A percentile compares a stretch with the other conserved stretches of the same genome.
These are phyloP conservation scores for Lithosia quadra DNA, from an alignment of 2,888 invertebrate genomes.

Conservation along the genomic window DNA sequence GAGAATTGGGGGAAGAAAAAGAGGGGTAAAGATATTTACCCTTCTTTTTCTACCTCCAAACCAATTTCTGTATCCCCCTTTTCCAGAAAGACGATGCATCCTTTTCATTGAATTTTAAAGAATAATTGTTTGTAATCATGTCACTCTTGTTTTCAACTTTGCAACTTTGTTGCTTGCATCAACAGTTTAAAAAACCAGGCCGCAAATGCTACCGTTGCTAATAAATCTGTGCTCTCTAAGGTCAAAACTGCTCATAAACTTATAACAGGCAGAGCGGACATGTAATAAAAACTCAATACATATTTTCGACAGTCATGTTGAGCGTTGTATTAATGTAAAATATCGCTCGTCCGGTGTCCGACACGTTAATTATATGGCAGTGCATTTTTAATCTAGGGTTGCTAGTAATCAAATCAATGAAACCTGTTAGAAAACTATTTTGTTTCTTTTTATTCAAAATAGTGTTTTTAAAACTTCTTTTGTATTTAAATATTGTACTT, in stretches of 20 bases:
- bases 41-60: too few relatives aligned
- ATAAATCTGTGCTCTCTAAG: constrained; percentile 12
- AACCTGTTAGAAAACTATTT: background rate
- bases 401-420: constrained; percentile 7
- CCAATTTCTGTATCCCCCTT: too few relatives aligned
- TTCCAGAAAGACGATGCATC: too few relatives aligned
- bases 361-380: constrained; percentile 44
- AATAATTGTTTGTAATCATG: background rate
- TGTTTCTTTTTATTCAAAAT: too few relatives aligned
- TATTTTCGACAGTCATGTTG: constrained; percentile 23
- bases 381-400: constrained; percentile 30
- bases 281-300: constrained; percentile 22
- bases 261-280: constrained; percentile 9
- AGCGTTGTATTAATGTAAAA: constrained; percentile 34
- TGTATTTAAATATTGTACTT: too few relatives aligned
- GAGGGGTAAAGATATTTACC: too few relatives aligned
- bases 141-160: background rate
- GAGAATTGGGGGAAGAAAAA: too few relatives aligned
- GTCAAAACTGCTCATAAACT: constrained; percentile 15
- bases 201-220: constrained; percentile 6
- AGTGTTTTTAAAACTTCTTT: too few relatives aligned
- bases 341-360: constrained; percentile 29
- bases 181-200: background rate
- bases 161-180: background rate
- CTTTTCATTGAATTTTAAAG: too few relatives aligned